Evolutionary conservation across 2,888 invertebrate species (phyloP), one percentile per base, ranked within the genome.

Genomic region (Diaperis boleti): DNA sequence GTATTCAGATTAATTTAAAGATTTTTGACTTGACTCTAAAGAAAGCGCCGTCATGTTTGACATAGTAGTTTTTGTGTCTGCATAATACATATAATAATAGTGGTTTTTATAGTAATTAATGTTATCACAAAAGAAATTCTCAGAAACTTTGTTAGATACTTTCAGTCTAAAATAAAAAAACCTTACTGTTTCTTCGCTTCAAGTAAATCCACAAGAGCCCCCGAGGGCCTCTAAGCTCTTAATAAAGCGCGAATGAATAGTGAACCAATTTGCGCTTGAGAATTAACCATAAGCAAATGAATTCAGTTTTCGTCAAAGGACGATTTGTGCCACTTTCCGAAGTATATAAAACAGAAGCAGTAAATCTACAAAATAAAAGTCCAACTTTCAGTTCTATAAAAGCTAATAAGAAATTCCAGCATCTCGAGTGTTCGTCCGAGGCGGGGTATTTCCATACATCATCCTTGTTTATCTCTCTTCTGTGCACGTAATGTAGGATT

Each of bases 371-470:
- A 60, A 52, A 52, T 52, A 60, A 60, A 44, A 59, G 49, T 57
- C 57, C 20, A 57, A 57, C 45, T 39, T 64, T 39, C 39, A 20
- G 55, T 62, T 39, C 47, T 33, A 56, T 52, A 65, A 64, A 63
- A 65, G 64, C 62, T 67, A 67, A 69, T 69, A 66, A 62, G 67
- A 67, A 69, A 69, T 69, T 67, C 69, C 65, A 59, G 42, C 63
- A 52, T 63, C 60, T 66, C 67, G 61, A 69, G 67, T 60, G 64
- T 60, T 45, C 60, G 52, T 50, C 59, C 44, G 37, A 56, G 42
- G 44, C 18, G n/a, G 35, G 20, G 18, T 31, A 49, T 59, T 37
- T 55, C 33, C 26, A 26, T 29, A 35, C 54, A 39, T 31, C 26
- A 6, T 37, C 14, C 14, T 13, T 13, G 15, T 52, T 18, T 22